Evolutionary conservation across 2,797 vertebrate species (phyloP).

Genomic region (Anisognathus igniventris): DNA sequence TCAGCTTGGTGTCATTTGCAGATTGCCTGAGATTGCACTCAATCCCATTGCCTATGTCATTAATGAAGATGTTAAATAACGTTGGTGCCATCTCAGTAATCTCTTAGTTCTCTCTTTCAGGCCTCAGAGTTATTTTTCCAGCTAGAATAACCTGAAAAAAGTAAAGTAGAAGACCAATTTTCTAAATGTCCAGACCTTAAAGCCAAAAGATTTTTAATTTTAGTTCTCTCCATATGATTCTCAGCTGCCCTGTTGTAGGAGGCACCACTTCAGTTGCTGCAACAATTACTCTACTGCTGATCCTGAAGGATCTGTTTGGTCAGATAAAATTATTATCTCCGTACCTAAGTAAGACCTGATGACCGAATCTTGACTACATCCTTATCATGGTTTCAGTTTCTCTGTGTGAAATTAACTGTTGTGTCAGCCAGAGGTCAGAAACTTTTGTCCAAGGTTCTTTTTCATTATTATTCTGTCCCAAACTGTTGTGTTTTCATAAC

Average conservation of each 20-base stretch:
- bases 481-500: not conserved
- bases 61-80: not conserved
- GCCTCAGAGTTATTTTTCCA: not conserved
- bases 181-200: not conserved
- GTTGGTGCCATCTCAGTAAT: not conserved
- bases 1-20: not conserved
- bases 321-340: not conserved
- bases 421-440: not conserved
- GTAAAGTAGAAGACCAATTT: not conserved
- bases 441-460: not conserved
- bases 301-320: not conserved
- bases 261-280: not conserved
- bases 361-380: not conserved
- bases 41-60: not conserved
- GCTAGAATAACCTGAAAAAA: not conserved
- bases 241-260: not conserved
- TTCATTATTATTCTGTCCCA: not conserved
- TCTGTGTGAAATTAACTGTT: not conserved
- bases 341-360: not conserved
- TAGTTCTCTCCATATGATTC: not conserved
- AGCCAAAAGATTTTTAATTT: not conserved
- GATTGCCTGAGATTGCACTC: not conserved
- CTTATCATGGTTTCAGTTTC: not conserved
- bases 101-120: not conserved
- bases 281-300: not conserved